phyloP scores from a whole-genome alignment of 2,797 vertebrate genomes.

The Mastacembelus armatus region DNA sequence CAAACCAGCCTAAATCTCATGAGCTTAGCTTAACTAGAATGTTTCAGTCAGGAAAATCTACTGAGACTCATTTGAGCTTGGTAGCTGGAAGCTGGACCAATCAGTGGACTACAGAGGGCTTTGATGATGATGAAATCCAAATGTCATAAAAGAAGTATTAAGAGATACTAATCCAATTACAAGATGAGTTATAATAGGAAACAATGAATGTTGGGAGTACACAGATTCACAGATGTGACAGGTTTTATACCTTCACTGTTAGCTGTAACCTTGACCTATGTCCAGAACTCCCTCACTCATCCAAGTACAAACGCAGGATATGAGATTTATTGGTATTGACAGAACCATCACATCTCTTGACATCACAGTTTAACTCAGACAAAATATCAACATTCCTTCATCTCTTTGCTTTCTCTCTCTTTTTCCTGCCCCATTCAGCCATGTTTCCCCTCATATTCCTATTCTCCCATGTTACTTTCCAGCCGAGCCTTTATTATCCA shows the following conservation, averaged over 20 bases:
- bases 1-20: conserved; percentile 1
- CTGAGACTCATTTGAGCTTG: neutral
- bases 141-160: neutral
- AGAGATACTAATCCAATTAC: neutral
- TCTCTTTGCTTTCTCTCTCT: conserved; percentile 1
- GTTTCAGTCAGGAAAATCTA: conserved; percentile 7
- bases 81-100: neutral
- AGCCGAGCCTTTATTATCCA: conserved; percentile 4
- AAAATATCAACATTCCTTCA: conserved; percentile 45
- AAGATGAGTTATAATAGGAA: neutral
- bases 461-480: neutral
- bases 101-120: neutral
- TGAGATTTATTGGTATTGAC: conserved; percentile 62
- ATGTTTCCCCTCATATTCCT: neutral
- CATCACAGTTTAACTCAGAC: conserved; percentile 54
- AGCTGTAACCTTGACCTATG: conserved; percentile 33
- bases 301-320: conserved; percentile 34
- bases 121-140: neutral
- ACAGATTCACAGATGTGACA: neutral
- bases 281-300: neutral
- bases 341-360: conserved; percentile 51
- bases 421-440: conserved; percentile 14
- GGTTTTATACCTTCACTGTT: neutral
- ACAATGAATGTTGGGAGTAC: neutral
- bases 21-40: neutral